Base-by-base conservation (phyloP, 2,113 vertebrate species). In the Aphyosemion australe region DNA sequence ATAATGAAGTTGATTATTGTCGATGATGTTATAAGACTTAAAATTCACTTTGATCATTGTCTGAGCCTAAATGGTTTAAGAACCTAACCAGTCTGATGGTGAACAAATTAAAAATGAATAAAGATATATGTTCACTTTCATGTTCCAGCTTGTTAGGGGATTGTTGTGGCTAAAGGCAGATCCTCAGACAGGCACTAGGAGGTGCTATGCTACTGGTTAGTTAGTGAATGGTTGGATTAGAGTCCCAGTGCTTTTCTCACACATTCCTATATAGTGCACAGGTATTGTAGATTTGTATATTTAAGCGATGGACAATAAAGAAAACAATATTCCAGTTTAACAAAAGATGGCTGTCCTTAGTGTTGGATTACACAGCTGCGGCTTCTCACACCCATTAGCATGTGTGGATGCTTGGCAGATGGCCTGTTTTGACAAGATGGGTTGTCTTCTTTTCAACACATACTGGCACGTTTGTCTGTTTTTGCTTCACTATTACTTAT, bases 101-200 rank as follows among this genome's bases (percentile, higher is more conserved):
- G 21, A 48, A 54, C n/a, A 52, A 34, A 58, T 53, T 70, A 34
- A 48, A 70, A 47, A 21, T 57, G 2, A 14, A 9, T 54, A n/a
- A 45, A 58, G 54, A 46, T 12, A 20, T 37, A 41, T 51, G 52
- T 72, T 69, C 39, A 19, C 15, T 43, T 60, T 54, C 85, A 51
- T 79, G 82, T 84, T 87, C 47, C 26, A 83, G 71, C 85, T 45
- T 65, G 85, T 79, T 62, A 20, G 12, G n/a, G 5, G 10, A 56
- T 79, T 65, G 19, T 52, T 72, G 55, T 76, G 37, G 63, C 43
- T 54, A 65, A 82, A 54, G 59, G 32, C 0, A 10, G 12, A 37
- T 10, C 34, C 54, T 52, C 6, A 45, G 61, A 6, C 16, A n/a
- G 66, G 32, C 82, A 70, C 57, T 64, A 87, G 78, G 72, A 64